phyloP scores from a whole-genome alignment of 2,888 invertebrate species.

The Lepidochitona cinerea region DNA sequence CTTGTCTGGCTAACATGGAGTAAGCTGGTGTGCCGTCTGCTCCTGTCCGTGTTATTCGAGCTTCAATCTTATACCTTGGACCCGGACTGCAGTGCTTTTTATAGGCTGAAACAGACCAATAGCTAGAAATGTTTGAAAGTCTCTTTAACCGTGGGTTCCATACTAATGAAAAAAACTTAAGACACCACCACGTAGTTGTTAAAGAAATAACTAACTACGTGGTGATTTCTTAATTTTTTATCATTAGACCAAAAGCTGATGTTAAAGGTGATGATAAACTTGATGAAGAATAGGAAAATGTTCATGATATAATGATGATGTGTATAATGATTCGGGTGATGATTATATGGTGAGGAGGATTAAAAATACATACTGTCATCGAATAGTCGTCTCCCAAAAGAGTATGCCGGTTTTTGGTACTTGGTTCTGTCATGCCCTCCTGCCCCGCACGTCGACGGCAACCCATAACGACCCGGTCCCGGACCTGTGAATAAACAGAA shows the following conservation, averaged over 20 bases:
- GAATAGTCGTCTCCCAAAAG: conserved; percentile 47
- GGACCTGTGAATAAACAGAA: too few species aligned
- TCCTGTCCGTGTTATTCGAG: conserved; percentile 48
- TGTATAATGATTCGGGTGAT: too few species aligned
- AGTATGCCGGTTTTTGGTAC: conserved; percentile 49
- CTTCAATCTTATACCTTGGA: conserved; percentile 50
- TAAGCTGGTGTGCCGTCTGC: conserved; percentile 58
- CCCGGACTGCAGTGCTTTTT: conserved; percentile 49
- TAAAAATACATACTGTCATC: conserved; percentile 15
- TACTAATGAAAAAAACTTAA: too few species aligned
- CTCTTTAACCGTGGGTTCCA: too few species aligned
- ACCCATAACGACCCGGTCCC: conserved; percentile 53
- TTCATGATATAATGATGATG: too few species aligned
- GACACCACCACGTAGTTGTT: too few species aligned
- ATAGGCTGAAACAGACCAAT: conserved; percentile 35
- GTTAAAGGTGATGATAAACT: too few species aligned
- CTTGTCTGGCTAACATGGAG: conserved; percentile 45
- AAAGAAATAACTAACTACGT: too few species aligned
- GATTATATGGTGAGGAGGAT: neutral
- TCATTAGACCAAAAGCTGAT: too few species aligned
- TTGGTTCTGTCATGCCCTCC: conserved; percentile 48
- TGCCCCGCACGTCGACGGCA: conserved; percentile 52
- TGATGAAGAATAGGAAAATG: too few species aligned
- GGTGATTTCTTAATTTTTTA: too few species aligned
- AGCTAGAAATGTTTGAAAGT: too few species aligned